These are phyloP conservation scores for Xiphorhynchus erythropygius DNA, from an alignment of 2,797 vertebrate species.

Conservation along the genomic window DNA sequence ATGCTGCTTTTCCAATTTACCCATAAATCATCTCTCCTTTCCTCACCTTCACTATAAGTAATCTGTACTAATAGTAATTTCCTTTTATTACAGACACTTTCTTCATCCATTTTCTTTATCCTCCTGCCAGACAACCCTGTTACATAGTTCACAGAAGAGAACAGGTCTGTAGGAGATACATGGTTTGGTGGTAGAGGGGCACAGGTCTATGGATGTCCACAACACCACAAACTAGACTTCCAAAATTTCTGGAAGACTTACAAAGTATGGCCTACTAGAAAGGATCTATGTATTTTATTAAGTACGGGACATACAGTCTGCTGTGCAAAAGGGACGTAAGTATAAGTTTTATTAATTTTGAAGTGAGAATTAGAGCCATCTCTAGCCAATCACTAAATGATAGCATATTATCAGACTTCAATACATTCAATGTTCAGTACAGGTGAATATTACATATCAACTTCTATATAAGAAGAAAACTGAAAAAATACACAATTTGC, in stretches of 20 bases:
- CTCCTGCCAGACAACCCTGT: not conserved
- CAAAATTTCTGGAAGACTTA: not conserved
- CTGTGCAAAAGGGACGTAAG: not conserved
- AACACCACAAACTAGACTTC: not conserved
- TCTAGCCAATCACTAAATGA: not conserved
- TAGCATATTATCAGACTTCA: not conserved
- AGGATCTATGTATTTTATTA: not conserved
- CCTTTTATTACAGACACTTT: not conserved
- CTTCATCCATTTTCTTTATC: not conserved
- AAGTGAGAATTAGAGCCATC: not conserved
- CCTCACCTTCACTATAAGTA: not conserved
- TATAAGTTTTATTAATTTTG: not conserved
- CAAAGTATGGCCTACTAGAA: not conserved
- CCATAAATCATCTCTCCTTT: not conserved
- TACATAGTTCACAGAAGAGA: not conserved
- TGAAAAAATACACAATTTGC: not conserved
- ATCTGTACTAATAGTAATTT: not conserved
- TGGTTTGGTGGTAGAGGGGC: not conserved
- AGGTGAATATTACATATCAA: not conserved
- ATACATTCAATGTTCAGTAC: not conserved
- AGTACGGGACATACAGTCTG: not conserved
- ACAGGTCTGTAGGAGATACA: rapidly evolving
- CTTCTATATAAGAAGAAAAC: not conserved
- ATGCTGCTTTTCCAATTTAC: rapidly evolving
- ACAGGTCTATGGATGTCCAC: not conserved